Conservation (phyloP, 1,140 invertebrate species). For the Drosophila tani region DNA sequence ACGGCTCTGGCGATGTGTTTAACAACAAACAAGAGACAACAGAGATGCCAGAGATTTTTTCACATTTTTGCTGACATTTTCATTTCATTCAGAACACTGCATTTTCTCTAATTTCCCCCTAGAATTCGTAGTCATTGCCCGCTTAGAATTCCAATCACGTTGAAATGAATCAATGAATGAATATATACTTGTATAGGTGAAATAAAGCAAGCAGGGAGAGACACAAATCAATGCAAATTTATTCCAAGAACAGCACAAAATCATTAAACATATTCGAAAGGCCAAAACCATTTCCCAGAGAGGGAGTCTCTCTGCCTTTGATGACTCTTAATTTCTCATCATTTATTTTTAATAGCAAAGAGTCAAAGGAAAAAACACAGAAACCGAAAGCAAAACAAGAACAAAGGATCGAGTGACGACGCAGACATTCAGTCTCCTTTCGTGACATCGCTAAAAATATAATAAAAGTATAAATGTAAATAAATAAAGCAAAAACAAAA, state of each 20-base stretch:
- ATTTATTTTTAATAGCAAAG: conserved; percentile 56
- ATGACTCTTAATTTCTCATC: conserved; percentile 64
- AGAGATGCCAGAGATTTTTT: conserved; percentile 28
- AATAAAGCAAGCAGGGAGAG: conserved; percentile 1
- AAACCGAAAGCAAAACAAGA: conserved; percentile 14
- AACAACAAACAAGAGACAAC: conserved; percentile 11
- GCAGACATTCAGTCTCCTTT: conserved; percentile 62
- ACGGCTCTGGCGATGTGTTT: conserved; percentile 17
- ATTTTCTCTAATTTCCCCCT: conserved; percentile 16
- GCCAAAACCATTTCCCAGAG: conserved; percentile 32
- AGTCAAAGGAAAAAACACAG: conserved; percentile 15
- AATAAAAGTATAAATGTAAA: conserved; percentile 12
- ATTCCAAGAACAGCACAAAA: conserved; percentile 47
- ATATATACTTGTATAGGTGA: background rate
- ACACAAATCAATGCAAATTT: conserved; percentile 53
- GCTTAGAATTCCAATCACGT: conserved; percentile 63
- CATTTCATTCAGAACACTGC: conserved; percentile 7
- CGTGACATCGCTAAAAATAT: conserved; percentile 40
- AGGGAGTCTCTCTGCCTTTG: conserved; percentile 5
- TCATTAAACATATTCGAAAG: conserved; percentile 15
- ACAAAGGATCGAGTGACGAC: conserved; percentile 20
- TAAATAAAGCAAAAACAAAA: conserved; percentile 19
- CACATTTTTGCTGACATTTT: conserved; percentile 24
- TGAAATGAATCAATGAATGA: conserved; percentile 47
- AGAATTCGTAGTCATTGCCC: background rate